A percentile compares a stretch with the other conserved stretches of the same genome.
phyloP scores from a whole-genome alignment of 2,888 invertebrate species.

The Calameuta pallipes region DNA sequence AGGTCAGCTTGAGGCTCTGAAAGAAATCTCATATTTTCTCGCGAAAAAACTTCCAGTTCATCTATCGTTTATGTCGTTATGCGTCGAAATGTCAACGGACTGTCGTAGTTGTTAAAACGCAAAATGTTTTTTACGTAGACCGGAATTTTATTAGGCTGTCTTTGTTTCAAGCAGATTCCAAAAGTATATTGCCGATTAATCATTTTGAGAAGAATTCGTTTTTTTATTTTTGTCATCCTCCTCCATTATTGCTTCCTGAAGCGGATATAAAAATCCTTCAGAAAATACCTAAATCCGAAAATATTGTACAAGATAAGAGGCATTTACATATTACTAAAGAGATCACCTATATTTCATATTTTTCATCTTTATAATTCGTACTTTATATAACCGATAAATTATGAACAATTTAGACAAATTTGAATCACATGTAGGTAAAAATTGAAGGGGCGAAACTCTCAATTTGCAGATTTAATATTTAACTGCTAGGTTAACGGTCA shows the following conservation, averaged over 20 bases:
- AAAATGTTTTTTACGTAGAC: slow-evolving; percentile 22
- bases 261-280: too few relatives aligned
- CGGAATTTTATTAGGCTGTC: slow-evolving; percentile 8
- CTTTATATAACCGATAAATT: too few relatives aligned
- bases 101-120: slow-evolving; percentile 18
- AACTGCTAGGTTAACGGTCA: too few relatives aligned
- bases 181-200: slow-evolving; percentile 4
- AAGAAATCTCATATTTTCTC: slow-evolving; percentile 13
- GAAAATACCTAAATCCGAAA: too few relatives aligned
- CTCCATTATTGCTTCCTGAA: not conserved
- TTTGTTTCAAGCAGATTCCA: slow-evolving; percentile 16
- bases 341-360: too few relatives aligned
- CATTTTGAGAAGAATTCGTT: not conserved
- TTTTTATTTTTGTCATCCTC: slow-evolving; percentile 1
- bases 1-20: slow-evolving; percentile 10
- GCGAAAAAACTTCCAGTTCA: slow-evolving; percentile 21
- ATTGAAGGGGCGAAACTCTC: too few relatives aligned
- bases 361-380: too few relatives aligned
- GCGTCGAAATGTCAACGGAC: slow-evolving; percentile 18
- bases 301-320: too few relatives aligned
- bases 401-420: too few relatives aligned
- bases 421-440: too few relatives aligned
- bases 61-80: slow-evolving; percentile 12
- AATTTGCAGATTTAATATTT: too few relatives aligned
- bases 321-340: too few relatives aligned